Base-by-base conservation (phyloP, 2,113 vertebrate genomes). In the Cyanoliseus patagonus region DNA sequence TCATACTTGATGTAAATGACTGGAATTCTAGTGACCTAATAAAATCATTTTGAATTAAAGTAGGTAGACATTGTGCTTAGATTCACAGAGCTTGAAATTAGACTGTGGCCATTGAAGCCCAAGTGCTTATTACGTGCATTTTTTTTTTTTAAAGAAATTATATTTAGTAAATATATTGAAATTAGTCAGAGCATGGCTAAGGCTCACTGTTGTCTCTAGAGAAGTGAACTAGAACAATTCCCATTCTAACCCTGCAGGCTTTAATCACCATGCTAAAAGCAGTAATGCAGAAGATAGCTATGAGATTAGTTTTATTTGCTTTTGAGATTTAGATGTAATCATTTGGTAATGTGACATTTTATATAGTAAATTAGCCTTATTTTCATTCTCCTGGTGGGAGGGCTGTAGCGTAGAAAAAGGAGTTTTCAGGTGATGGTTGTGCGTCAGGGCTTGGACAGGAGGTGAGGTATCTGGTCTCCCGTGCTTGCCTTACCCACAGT, bases 41-140 rank as follows among this genome's bases (percentile, higher is more conserved):
- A 69, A 79, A 91, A 94, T 83, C 0, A 30, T 86, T 83, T 66
- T 41, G 70, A 89, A 88, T 78, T 83, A 59, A 80, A 47, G 72
- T 20, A 72, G 53, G 59, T 80, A 39, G 72, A 80, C 80, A 77
- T 23, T 55, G 46, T 59, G 41, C 46, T 67, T 69, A 70, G 69
- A 33, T 82, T 72, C 20, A 72, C 7, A 55, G 73, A 84, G 33
- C 75, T 91, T 89, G 83, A 94, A 87, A 76, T 95, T 35, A 35
- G 25, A 33, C 22, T 62, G 79, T 70, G 22, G 28, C 44, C 4
- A 2, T 24, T 67, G 75, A 74, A 86, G 53, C 16, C 23, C 22
- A 37, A n/a, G 9, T 2, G 2, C 15, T 63, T 77, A 79, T 2
- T 79, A 12, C 5, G 5, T 41, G 16, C 6, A 0, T 20, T 52